Percentiles rank a stretch among this genome's conserved stretches.
Conservation (phyloP, 2,888 invertebrate species). For the Monoplex corrugatus region DNA sequence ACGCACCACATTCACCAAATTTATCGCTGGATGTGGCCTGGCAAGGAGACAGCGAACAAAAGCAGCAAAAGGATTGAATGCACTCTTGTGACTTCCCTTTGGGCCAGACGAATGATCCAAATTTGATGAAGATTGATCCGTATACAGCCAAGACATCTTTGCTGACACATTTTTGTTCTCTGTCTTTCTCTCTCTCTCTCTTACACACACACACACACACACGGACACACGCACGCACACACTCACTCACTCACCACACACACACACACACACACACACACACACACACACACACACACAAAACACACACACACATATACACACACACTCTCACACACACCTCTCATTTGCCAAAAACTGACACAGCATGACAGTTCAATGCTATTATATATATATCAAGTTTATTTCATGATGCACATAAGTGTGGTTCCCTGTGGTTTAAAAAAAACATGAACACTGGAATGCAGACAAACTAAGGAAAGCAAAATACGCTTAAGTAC, state of each 20-base stretch:
- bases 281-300: conserved; percentile 27
- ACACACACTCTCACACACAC: neutral
- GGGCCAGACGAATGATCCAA: too few species aligned
- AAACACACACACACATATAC: neutral
- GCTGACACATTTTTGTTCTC: too few species aligned
- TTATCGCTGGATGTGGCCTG: too few species aligned
- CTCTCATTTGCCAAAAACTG: neutral
- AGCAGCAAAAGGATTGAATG: too few species aligned
- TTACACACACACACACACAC: neutral
- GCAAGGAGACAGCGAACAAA: too few species aligned
- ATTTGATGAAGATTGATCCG: too few species aligned
- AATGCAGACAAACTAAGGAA: conserved; percentile 35
- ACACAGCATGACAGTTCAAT: neutral
- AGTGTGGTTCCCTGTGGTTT: conserved; percentile 32
- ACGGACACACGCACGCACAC: neutral
- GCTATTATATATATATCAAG: conserved; percentile 32
- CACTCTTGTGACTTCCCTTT: too few species aligned
- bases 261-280: neutral
- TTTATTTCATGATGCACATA: conserved; percentile 39
- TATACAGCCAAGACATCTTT: too few species aligned
- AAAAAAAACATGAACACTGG: conserved; percentile 29
- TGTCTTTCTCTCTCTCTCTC: too few species aligned
- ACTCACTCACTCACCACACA: conserved; percentile 3
- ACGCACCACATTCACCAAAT: too few species aligned
- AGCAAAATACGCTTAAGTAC: neutral